Percentiles rank a stretch among this genome's conserved stretches.
phyloP scores from a whole-genome alignment of 2,888 invertebrate species.

The Pyrrhia umbra region DNA sequence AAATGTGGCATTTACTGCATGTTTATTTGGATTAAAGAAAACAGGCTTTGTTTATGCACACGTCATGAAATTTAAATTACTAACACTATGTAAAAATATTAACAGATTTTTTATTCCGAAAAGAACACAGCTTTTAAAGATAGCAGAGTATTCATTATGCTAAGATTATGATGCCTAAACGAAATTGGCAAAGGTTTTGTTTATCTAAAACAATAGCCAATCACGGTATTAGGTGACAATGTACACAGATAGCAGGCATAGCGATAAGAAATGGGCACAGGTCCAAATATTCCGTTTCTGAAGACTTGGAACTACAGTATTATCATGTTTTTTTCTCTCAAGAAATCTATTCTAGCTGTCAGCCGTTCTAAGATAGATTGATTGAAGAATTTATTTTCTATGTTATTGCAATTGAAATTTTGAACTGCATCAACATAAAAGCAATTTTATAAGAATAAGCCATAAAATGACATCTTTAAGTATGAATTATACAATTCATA shows the following conservation, averaged over 20 bases:
- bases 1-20: too few species aligned
- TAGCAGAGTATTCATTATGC: too few species aligned
- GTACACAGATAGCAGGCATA: not conserved
- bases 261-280: not conserved
- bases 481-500: slow-evolving; percentile 25
- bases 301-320: slow-evolving; percentile 4
- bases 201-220: not conserved
- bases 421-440: slow-evolving; percentile 9
- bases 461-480: slow-evolving; percentile 18
- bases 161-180: too few species aligned
- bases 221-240: not conserved
- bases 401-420: slow-evolving; percentile 4
- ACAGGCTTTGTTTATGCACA: too few species aligned
- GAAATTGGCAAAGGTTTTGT: too few species aligned
- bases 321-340: too few species aligned
- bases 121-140: too few species aligned
- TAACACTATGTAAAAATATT: too few species aligned
- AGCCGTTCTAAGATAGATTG: not conserved
- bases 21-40: too few species aligned
- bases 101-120: too few species aligned
- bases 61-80: too few species aligned
- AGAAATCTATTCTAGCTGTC: too few species aligned
- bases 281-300: not conserved
- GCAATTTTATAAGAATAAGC: slow-evolving; percentile 17
- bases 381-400: not conserved